phyloP scores from a whole-genome alignment of 2,113 vertebrate species.

The Pelobates fuscus region DNA sequence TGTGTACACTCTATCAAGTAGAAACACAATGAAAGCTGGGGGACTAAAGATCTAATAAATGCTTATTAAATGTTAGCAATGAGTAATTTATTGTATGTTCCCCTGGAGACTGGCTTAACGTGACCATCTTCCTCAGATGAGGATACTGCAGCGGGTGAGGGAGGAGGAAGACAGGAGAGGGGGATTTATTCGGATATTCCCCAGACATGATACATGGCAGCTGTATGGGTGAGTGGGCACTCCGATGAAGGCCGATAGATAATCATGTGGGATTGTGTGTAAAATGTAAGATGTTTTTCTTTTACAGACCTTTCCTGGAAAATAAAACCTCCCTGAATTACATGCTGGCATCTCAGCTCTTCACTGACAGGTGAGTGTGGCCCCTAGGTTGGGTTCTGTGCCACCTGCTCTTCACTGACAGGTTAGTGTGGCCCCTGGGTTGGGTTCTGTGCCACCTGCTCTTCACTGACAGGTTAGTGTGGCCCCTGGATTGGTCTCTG shows the following conservation, averaged over 20 bases:
- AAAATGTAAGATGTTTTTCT: too few relatives aligned
- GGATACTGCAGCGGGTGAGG: slow-evolving; percentile 83
- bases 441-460: slow-evolving; percentile 4
- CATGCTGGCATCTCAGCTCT: slow-evolving; percentile 90
- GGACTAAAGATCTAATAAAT: too few relatives aligned
- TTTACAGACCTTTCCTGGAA: slow-evolving; percentile 76
- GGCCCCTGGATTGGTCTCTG: background rate
- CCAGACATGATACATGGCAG: slow-evolving; percentile 89
- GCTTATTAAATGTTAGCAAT: too few relatives aligned
- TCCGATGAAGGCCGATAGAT: too few relatives aligned
- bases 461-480: slow-evolving; percentile 71
- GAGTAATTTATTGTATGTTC: too few relatives aligned
- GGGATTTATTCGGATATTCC: slow-evolving; percentile 93
- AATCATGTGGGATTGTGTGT: too few relatives aligned
- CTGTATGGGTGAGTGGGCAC: slow-evolving; percentile 74
- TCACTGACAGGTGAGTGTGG: slow-evolving; percentile 81
- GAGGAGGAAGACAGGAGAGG: slow-evolving; percentile 91
- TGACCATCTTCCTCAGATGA: slow-evolving; percentile 53
- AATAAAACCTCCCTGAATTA: slow-evolving; percentile 95
- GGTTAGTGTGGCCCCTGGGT: slow-evolving; percentile 61
- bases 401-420: slow-evolving; percentile 50
- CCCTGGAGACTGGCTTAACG: too few relatives aligned
- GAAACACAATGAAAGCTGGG: too few relatives aligned
- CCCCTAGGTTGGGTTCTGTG: background rate
- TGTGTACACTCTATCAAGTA: too few relatives aligned